Conservation (phyloP, 2,888 invertebrate genomes). For the Zootermopsis nevadensis region DNA sequence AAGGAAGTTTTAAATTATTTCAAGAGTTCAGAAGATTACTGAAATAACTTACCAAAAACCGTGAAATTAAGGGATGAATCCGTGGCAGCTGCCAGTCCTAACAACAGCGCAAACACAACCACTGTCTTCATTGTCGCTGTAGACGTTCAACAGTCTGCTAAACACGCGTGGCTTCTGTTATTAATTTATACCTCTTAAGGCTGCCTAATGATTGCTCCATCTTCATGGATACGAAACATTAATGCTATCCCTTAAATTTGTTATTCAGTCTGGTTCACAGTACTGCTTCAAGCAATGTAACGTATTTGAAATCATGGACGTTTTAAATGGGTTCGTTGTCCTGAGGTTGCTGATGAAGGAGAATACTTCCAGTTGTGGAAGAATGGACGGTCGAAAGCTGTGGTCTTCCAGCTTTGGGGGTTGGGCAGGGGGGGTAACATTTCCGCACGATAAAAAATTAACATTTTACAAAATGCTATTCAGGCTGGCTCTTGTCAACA, state of each 20-base stretch:
- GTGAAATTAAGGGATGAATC: not conserved
- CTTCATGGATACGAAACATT: not conserved
- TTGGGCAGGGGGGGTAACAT: too few relatives aligned
- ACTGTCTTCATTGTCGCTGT: not conserved
- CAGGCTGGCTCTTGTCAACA: too few relatives aligned
- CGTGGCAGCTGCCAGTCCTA: not conserved
- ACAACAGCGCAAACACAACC: not conserved
- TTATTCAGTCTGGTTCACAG: not conserved
- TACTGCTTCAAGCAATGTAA: too few relatives aligned
- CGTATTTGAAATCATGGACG: too few relatives aligned
- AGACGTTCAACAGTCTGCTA: not conserved
- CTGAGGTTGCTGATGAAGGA: too few relatives aligned
- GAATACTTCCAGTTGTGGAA: too few relatives aligned
- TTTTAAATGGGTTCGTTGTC: too few relatives aligned
- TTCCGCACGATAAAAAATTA: too few relatives aligned
- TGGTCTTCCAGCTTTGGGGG: too few relatives aligned
- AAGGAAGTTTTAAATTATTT: too few relatives aligned
- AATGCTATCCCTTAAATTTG: not conserved
- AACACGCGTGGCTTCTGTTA: not conserved
- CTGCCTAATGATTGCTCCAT: not conserved
- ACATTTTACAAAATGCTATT: too few relatives aligned
- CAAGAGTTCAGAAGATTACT: not conserved
- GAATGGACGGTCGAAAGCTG: too few relatives aligned
- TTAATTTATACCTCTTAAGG: not conserved
- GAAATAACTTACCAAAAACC: not conserved